phyloP scores from a whole-genome alignment of 2,113 vertebrate species.

The Prionailurus viverrinus region DNA sequence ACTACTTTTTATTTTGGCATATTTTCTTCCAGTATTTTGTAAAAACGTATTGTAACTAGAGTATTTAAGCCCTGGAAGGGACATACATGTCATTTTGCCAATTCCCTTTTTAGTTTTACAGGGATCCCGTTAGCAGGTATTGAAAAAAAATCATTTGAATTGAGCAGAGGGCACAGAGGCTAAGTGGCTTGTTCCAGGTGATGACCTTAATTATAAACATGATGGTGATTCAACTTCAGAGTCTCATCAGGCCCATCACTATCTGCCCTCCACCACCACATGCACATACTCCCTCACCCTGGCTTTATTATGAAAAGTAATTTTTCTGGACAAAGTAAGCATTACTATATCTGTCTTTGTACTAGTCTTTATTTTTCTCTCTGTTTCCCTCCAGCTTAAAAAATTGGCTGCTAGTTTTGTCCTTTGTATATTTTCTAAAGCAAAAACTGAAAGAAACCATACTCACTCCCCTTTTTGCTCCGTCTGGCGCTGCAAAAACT shows the following conservation, averaged over 20 bases:
- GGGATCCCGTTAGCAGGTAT: background rate
- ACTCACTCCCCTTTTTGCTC: background rate
- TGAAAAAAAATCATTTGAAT: background rate
- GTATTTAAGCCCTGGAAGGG: background rate
- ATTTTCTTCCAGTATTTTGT: background rate
- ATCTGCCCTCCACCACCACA: fast-evolving
- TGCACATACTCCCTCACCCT: background rate
- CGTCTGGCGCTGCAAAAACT: background rate
- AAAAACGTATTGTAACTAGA: background rate
- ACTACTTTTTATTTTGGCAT: background rate
- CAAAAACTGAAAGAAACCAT: background rate
- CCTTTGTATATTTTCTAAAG: constrained; percentile 24
- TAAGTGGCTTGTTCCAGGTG: background rate
- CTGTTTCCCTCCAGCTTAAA: constrained; percentile 18
- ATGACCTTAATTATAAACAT: background rate
- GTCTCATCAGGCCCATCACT: background rate
- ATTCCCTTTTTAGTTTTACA: background rate
- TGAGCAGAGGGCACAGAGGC: background rate
- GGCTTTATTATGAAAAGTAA: background rate
- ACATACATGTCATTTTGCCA: background rate
- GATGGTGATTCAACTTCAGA: background rate
- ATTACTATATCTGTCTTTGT: background rate
- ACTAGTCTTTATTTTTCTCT: background rate
- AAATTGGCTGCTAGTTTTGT: background rate
- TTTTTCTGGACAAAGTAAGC: background rate